Percentiles rank a stretch among this genome's conserved stretches.
Conservation (phyloP, 2,888 invertebrate species). For the Hyposoter didymator region DNA sequence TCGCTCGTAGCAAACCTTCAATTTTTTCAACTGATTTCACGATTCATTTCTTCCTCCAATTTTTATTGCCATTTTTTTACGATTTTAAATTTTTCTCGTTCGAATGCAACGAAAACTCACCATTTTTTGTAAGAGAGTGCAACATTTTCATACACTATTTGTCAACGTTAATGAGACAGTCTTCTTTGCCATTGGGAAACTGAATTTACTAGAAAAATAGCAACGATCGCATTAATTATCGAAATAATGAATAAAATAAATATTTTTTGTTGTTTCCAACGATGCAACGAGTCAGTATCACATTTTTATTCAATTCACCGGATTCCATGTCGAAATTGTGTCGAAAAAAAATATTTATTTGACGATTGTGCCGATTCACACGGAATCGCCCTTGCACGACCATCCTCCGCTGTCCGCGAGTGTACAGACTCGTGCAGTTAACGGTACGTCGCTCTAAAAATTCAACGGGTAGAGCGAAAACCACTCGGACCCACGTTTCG, state of each 20-base stretch:
- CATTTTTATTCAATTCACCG: too few species aligned
- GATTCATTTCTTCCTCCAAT: not conserved
- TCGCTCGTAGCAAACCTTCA: not conserved
- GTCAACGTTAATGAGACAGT: too few species aligned
- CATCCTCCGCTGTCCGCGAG: not conserved
- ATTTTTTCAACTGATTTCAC: not conserved
- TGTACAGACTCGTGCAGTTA: constrained; percentile 32
- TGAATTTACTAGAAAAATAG: too few species aligned
- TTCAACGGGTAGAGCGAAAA: constrained; percentile 70
- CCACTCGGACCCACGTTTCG: constrained; percentile 35
- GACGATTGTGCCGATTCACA: not conserved
- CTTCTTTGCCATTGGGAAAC: too few species aligned
- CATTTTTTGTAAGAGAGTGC: not conserved
- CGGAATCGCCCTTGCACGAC: not conserved
- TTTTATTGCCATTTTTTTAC: too few species aligned
- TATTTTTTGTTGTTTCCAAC: too few species aligned
- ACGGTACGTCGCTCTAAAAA: constrained; percentile 71
- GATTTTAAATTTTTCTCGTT: too few species aligned
- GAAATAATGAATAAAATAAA: too few species aligned
- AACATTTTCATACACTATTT: too few species aligned
- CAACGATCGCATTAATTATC: too few species aligned
- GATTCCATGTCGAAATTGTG: not conserved
- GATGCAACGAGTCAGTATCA: too few species aligned
- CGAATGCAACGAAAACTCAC: not conserved
- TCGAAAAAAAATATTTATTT: too few species aligned